A percentile compares a stretch with the other conserved stretches of the same genome.
phyloP scores from a whole-genome alignment of 2,113 vertebrate species.

The Physeter macrocephalus region DNA sequence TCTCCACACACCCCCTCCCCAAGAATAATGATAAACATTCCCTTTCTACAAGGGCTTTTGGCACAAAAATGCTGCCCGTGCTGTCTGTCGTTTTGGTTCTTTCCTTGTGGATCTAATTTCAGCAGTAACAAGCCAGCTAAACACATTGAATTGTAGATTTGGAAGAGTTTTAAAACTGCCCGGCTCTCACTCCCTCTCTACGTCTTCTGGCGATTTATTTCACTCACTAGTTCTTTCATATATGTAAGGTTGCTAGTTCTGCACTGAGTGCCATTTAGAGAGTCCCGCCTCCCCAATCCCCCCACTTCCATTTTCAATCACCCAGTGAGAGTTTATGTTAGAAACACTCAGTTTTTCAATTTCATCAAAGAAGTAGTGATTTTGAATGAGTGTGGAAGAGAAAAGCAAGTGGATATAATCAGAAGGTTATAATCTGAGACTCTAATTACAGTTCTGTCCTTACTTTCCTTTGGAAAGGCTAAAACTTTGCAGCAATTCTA shows the following conservation, averaged over 20 bases:
- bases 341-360: constrained; percentile 15
- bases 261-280: constrained; percentile 24
- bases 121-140: background rate
- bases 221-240: background rate
- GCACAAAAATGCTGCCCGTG: background rate
- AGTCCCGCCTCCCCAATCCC: background rate
- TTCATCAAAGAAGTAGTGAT: constrained; percentile 8
- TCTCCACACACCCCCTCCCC: background rate
- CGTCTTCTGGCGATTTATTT: background rate
- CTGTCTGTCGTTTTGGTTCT: background rate
- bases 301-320: constrained; percentile 22
- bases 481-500: background rate
- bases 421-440: background rate
- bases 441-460: background rate
- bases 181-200: background rate
- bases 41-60: background rate
- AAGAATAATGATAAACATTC: background rate
- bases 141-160: background rate
- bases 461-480: background rate
- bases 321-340: background rate
- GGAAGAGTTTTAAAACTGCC: background rate
- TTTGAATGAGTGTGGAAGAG: background rate
- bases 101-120: background rate
- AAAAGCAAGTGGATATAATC: background rate
- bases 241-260: background rate